These are phyloP conservation scores for Pseudorasbora parva DNA, from an alignment of 2,113 vertebrate species.

Conservation along the genomic window DNA sequence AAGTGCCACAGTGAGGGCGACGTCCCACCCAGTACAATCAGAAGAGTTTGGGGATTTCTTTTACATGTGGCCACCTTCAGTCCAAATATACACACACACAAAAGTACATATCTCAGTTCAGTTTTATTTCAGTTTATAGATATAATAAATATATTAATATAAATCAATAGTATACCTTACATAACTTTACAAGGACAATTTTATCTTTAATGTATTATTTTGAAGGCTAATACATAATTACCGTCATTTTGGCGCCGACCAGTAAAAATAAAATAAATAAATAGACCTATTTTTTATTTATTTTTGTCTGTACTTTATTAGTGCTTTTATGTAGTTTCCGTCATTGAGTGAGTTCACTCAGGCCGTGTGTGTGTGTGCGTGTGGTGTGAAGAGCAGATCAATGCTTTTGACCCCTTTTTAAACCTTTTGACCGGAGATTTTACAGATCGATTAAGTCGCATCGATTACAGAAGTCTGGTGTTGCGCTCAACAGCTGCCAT, in stretches of 20 bases:
- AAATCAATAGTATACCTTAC: no score
- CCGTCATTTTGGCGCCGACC: no score
- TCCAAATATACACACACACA: no score
- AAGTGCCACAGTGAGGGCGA: background rate
- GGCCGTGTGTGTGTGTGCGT: background rate
- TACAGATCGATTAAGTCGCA: background rate
- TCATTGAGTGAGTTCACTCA: background rate
- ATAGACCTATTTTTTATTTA: background rate
- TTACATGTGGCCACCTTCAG: no score
- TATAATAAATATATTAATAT: no score
- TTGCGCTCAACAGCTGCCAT: background rate
- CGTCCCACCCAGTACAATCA: background rate
- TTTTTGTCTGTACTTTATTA: background rate
- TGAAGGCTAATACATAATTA: no score
- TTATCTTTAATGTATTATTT: no score
- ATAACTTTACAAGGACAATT: no score
- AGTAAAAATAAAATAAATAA: no score
- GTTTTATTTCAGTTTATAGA: no score
- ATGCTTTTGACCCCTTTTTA: slow-evolving; percentile 16
- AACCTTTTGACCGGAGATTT: background rate
- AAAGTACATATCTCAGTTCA: no score
- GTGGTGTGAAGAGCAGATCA: slow-evolving; percentile 23
- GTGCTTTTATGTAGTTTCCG: background rate
- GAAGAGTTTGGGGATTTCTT: no score
- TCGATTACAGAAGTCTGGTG: background rate